Conservation (phyloP, 1,140 invertebrate species). For the Sinonovacula constricta region DNA sequence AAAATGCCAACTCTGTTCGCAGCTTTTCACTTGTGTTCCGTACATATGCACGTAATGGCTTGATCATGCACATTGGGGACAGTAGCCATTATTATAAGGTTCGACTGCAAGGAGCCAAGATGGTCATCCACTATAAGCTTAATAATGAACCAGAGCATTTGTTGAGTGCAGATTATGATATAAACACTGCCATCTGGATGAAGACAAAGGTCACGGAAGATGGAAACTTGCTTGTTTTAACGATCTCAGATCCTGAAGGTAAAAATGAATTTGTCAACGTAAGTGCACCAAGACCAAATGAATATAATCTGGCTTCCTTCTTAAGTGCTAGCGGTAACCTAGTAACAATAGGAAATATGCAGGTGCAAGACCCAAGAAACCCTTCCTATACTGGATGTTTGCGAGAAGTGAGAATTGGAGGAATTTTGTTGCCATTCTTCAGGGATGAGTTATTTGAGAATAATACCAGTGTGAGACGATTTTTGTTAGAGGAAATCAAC, state of each 20-base stretch:
- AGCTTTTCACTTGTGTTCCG: constrained; percentile 50
- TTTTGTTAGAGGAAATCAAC: constrained; percentile 41
- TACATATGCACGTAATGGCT: constrained; percentile 57
- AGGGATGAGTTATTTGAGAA: constrained; percentile 76
- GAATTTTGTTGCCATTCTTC: constrained; percentile 93
- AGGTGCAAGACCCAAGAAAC: neutral
- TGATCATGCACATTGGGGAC: constrained; percentile 43
- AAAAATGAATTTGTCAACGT: neutral
- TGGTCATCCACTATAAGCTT: constrained; percentile 43
- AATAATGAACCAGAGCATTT: neutral
- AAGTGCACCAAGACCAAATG: neutral
- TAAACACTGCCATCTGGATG: constrained; percentile 52
- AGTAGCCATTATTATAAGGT: constrained; percentile 25
- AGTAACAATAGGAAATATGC: neutral
- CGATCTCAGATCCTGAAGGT: constrained; percentile 23
- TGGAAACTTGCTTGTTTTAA: constrained; percentile 33
- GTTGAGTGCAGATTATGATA: constrained; percentile 15
- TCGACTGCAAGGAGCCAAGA: constrained; percentile 40
- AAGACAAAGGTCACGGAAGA: constrained; percentile 36
- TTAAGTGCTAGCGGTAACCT: neutral
- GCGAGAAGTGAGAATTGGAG: constrained; percentile 91
- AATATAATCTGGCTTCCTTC: constrained; percentile 1
- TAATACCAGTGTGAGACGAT: constrained; percentile 69
- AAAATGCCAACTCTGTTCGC: neutral
- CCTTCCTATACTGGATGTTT: constrained; percentile 86